Evolutionary conservation across 2,888 invertebrate species (phyloP), one percentile per base, ranked within the genome.

Genomic region (Macrophya alboannulata): DNA sequence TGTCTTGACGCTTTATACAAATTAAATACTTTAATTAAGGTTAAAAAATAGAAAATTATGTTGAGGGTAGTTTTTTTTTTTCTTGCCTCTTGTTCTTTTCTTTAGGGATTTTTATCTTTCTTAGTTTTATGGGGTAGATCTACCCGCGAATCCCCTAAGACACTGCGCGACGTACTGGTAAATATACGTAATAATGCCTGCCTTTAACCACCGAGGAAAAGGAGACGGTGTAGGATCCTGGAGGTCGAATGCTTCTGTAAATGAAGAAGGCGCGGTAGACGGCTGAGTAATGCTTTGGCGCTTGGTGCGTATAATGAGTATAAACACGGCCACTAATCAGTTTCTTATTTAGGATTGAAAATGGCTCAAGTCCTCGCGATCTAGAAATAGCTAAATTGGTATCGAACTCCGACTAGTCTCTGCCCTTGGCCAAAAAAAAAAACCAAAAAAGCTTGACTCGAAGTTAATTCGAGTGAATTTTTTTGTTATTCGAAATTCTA

Each of bases 251-350:
- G 83, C 85, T 85, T 79, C 85, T 85, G 86, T 85, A 87, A 88
- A 88, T 87, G 87, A 88, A 87, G 87, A 87, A 87, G 87, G 86
- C 86, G 86, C 86, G 86, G 84, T 79, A 87, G 86, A 83, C 87
- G 85, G 84, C 85, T 88, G 68, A 68, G 86, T 87, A 87, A 88
- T 87, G 86, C 86, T 84, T 82, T 81, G 25, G 25, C 84, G 86
- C 84, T 77, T 71, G 85, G 82, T 83, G 65, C 85, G 85, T 86
- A 79, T 88, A 88, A 88, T 86, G 87, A 89, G 87, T 87, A 87
- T 87, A 87, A 88, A 89, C 86, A 87, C 86, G 84, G 85, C 84
- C 86, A 88, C 86, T 87, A 87, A 89, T 89, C 87, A 88, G 87
- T 87, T 77, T 85, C 82, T 51, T 12, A 51, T 62, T 15, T 17